Evolutionary conservation across 2,113 vertebrate species (phyloP).

Genomic region (Otocyon megalotis): DNA sequence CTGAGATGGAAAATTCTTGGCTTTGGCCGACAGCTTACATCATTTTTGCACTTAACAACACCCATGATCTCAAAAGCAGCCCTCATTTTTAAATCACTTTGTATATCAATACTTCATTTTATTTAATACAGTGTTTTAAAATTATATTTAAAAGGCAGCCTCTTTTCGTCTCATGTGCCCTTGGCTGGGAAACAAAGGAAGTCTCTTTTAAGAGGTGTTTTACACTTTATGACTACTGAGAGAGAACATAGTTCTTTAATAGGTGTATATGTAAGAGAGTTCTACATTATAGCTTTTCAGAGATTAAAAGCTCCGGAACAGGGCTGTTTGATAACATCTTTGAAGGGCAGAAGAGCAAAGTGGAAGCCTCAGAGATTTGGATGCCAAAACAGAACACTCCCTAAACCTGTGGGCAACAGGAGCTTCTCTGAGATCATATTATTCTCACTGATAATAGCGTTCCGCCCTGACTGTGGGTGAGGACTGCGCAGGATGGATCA

Average conservation of each 20-base stretch:
- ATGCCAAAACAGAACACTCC: slow-evolving; percentile 65
- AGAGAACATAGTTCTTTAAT: slow-evolving; percentile 87
- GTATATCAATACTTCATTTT: slow-evolving; percentile 83
- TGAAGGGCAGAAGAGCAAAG: slow-evolving; percentile 51
- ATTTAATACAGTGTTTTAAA: slow-evolving; percentile 86
- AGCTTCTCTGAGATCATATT: slow-evolving; percentile 78
- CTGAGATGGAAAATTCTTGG: slow-evolving; percentile 80
- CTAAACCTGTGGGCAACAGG: slow-evolving; percentile 40
- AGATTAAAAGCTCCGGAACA: slow-evolving; percentile 83
- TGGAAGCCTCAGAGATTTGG: slow-evolving; percentile 69
- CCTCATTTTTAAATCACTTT: slow-evolving; percentile 84
- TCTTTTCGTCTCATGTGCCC: slow-evolving; percentile 84
- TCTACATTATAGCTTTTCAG: slow-evolving; percentile 83
- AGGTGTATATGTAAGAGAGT: slow-evolving; percentile 83
- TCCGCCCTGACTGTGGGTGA: slow-evolving; percentile 61
- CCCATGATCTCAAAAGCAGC: slow-evolving; percentile 73
- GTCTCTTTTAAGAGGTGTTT: slow-evolving; percentile 90
- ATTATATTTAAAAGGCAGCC: slow-evolving; percentile 86
- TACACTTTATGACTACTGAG: slow-evolving; percentile 86
- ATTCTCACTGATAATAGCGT: slow-evolving; percentile 80
- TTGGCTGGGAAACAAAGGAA: slow-evolving; percentile 88
- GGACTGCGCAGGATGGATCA: slow-evolving; percentile 69
- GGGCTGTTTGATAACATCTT: slow-evolving; percentile 77
- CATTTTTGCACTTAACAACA: slow-evolving; percentile 74
- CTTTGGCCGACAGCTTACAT: slow-evolving; percentile 62